These are phyloP conservation scores for Amblyornis subalaris DNA, from an alignment of 2,113 vertebrate genomes.

Conservation along the genomic window DNA sequence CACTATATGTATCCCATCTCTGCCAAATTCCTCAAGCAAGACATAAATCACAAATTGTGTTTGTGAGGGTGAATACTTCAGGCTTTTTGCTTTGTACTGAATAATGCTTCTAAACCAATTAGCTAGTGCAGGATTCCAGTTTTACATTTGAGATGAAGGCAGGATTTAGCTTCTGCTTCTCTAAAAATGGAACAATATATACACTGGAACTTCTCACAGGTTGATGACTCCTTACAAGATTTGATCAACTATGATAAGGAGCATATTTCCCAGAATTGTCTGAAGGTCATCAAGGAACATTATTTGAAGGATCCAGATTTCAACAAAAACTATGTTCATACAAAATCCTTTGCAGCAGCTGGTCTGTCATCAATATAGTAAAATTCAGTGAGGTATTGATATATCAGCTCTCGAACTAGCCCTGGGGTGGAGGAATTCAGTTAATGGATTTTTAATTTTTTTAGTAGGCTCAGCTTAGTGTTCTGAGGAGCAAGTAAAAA, in stretches of 20 bases:
- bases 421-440: rapidly evolving
- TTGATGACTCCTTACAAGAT: slow-evolving; percentile 81
- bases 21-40: slow-evolving; percentile 3
- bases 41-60: not conserved
- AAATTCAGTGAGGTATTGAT: slow-evolving; percentile 69
- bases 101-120: not conserved
- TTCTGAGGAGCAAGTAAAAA: not conserved
- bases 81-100: not conserved
- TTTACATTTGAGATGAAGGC: slow-evolving; percentile 49
- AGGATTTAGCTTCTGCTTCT: slow-evolving; percentile 37
- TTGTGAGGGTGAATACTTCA: not conserved
- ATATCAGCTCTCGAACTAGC: not conserved
- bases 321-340: slow-evolving; percentile 75
- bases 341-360: slow-evolving; percentile 83
- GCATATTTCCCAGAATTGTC: slow-evolving; percentile 80
- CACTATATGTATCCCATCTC: not conserved
- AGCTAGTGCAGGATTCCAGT: slow-evolving; percentile 7
- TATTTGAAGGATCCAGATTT: slow-evolving; percentile 81
- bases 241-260: slow-evolving; percentile 82
- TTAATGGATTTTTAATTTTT: not conserved
- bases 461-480: not conserved
- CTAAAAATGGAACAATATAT: not conserved
- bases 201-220: slow-evolving; percentile 53
- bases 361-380: slow-evolving; percentile 82
- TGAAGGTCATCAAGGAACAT: slow-evolving; percentile 79